A percentile compares a stretch with the other conserved stretches of the same genome.
Conservation (phyloP, 2,113 vertebrate genomes). For the Paralichthys olivaceus region DNA sequence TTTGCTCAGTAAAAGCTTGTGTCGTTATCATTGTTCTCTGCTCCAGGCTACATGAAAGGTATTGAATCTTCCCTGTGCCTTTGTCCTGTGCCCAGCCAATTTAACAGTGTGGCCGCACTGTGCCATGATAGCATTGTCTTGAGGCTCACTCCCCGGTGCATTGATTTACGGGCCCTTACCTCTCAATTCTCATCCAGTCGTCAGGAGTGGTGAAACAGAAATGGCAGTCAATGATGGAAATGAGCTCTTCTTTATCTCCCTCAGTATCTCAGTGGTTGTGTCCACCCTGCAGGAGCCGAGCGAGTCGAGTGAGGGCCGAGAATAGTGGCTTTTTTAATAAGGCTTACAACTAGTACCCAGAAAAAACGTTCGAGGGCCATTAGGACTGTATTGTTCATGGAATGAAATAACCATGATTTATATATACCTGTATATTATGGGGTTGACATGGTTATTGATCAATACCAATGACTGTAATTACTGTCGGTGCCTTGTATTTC, state of each 20-base stretch:
- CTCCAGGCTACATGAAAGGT: conserved; percentile 47
- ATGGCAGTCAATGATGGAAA: conserved; percentile 44
- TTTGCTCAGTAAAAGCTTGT: conserved; percentile 4
- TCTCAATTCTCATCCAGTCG: conserved; percentile 43
- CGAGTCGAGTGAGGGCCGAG: not conserved
- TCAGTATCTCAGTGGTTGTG: conserved; percentile 13
- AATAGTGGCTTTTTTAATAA: not conserved
- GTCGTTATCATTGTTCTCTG: conserved; percentile 15
- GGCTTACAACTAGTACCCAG: not conserved
- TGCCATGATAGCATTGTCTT: conserved; percentile 40
- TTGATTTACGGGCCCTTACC: conserved; percentile 56
- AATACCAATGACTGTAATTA: not conserved
- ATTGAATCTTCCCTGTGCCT: conserved; percentile 42
- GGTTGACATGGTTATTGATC: not conserved
- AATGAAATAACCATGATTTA: not conserved
- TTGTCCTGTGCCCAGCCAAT: conserved; percentile 55
- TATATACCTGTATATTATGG: not conserved
- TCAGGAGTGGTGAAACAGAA: conserved; percentile 35
- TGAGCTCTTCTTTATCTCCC: conserved; percentile 28
- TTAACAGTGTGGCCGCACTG: conserved; percentile 34
- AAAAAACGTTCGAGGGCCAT: not conserved
- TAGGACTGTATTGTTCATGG: not conserved
- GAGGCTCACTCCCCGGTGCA: conserved; percentile 39
- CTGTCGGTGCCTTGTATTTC: not conserved
- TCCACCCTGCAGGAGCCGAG: not conserved